Evolutionary conservation across 2,888 invertebrate genomes (phyloP).

Genomic region (Prenolepis imparis): DNA sequence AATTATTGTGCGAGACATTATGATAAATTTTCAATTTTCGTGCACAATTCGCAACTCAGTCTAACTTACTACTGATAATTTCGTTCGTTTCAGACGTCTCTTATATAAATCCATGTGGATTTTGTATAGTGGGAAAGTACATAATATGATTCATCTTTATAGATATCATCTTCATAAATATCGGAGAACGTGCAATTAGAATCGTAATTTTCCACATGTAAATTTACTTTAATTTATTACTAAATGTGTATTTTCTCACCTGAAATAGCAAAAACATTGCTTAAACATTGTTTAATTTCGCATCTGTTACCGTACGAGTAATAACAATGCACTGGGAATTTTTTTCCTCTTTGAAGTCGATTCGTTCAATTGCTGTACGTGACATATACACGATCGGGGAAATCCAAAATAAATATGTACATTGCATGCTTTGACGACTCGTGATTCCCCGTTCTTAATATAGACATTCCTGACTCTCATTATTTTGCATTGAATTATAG

Average conservation of each 20-base stretch:
- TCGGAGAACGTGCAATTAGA: not conserved
- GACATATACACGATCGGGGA: not conserved
- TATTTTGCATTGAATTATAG: not conserved
- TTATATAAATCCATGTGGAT: not conserved
- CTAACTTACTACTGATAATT: not conserved
- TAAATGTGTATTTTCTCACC: not conserved
- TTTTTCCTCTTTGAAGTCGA: not conserved
- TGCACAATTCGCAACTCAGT: not conserved
- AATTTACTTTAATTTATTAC: not conserved
- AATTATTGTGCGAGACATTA: constrained; percentile 42
- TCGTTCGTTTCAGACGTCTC: not conserved
- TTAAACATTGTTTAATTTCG: constrained; percentile 6
- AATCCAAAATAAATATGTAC: not conserved
- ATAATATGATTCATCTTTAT: not conserved
- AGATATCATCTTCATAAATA: not conserved
- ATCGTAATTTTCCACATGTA: not conserved
- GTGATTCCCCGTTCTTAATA: constrained; percentile 19
- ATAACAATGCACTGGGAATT: not conserved
- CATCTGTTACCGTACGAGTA: not conserved
- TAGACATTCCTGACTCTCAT: not conserved
- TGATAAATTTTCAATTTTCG: not conserved
- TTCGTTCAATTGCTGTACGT: not conserved
- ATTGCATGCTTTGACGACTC: not conserved
- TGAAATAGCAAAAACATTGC: not conserved
- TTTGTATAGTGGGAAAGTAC: not conserved